Evolutionary conservation across 2,888 invertebrate species (phyloP).

Genomic region (Julus scanicus): DNA sequence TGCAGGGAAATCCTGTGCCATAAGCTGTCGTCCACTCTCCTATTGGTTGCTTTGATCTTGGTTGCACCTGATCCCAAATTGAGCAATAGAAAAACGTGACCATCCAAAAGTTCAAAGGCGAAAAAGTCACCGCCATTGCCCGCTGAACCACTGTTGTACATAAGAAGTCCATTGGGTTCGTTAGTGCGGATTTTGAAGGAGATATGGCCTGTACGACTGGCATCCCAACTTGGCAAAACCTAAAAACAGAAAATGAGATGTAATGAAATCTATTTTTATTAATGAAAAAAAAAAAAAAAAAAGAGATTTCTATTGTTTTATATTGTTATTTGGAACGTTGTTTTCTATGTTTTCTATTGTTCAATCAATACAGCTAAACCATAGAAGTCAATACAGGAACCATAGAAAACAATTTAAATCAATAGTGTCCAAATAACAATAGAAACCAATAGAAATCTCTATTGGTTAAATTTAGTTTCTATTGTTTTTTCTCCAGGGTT

Average conservation of each 20-base stretch:
- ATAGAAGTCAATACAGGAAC: too few relatives aligned
- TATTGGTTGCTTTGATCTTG: conserved; percentile 81
- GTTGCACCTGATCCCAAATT: conserved; percentile 92
- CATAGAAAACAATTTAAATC: too few relatives aligned
- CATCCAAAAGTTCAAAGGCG: conserved; percentile 92
- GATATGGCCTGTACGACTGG: conserved; percentile 85
- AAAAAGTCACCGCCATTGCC: conserved; percentile 78
- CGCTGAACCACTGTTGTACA: conserved; percentile 84
- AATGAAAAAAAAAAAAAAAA: too few relatives aligned
- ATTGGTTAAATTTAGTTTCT: too few relatives aligned
- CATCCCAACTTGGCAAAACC: conserved; percentile 92
- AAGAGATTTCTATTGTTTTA: too few relatives aligned
- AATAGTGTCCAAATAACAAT: too few relatives aligned
- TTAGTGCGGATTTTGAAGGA: conserved; percentile 95
- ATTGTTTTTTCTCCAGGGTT: too few relatives aligned
- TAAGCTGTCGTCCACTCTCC: conserved; percentile 85
- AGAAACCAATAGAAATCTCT: too few relatives aligned
- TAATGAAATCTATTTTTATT: neutral
- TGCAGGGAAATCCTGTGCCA: conserved; percentile 92
- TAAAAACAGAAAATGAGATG: conserved; percentile 65
- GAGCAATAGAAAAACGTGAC: conserved; percentile 90
- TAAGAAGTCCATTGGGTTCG: conserved; percentile 92
- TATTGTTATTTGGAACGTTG: too few relatives aligned
- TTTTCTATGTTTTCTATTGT: too few relatives aligned
- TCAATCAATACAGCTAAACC: too few relatives aligned